Evolutionary conservation across 2,888 invertebrate species (phyloP).

Genomic region (Aleiodes leptofemur): DNA sequence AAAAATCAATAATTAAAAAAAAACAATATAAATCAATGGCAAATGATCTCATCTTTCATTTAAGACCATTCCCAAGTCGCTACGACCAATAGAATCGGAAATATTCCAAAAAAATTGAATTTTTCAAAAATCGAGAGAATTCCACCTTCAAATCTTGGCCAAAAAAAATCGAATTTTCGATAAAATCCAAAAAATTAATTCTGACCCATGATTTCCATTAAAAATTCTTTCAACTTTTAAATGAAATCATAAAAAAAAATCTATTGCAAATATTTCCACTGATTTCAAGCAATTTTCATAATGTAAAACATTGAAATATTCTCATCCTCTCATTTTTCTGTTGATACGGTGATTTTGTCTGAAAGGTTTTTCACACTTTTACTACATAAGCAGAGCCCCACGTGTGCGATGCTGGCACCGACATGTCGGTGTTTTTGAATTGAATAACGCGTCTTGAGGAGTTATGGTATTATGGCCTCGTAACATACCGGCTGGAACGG

Average conservation of each 20-base stretch:
- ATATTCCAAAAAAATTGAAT: no score
- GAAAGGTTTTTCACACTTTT: conserved; percentile 38
- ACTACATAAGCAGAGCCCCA: conserved; percentile 28
- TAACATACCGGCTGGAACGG: conserved; percentile 19
- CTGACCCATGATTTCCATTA: neutral
- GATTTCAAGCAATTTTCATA: neutral
- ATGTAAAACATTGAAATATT: neutral
- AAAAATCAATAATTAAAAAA: no score
- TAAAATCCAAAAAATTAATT: no score
- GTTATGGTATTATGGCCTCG: conserved; percentile 24
- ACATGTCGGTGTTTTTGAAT: conserved; percentile 44
- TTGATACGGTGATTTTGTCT: conserved; percentile 2
- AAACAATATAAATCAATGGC: no score
- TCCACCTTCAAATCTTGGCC: no score
- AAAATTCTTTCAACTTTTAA: neutral
- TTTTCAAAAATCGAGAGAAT: no score
- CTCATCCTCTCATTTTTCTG: neutral
- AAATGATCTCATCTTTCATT: no score
- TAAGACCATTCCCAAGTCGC: no score
- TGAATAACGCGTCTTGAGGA: conserved; percentile 38
- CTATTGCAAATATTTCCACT: neutral
- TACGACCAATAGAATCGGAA: no score
- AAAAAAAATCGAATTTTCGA: no score
- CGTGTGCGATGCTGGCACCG: conserved; percentile 30
- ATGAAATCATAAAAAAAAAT: neutral